Evolutionary conservation across 2,113 vertebrate genomes (phyloP).

Genomic region (Pao palembangensis): DNA sequence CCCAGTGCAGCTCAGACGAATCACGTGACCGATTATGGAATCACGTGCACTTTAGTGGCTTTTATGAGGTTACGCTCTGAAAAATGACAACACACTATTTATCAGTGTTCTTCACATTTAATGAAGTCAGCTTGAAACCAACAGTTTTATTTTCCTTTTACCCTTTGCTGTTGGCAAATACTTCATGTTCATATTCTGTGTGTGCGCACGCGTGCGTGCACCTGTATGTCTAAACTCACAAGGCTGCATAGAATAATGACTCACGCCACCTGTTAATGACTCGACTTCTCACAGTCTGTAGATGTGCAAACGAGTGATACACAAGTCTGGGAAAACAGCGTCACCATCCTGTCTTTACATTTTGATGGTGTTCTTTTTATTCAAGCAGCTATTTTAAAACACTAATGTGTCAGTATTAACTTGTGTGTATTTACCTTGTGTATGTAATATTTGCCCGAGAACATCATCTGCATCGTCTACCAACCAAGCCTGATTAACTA

Average conservation of each 20-base stretch:
- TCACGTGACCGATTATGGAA: too few relatives aligned
- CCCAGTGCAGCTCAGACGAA: too few relatives aligned
- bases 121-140: too few relatives aligned
- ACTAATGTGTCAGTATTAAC: slow-evolving; percentile 5
- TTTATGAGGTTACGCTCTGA: too few relatives aligned
- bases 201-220: not conserved
- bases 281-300: slow-evolving; percentile 7
- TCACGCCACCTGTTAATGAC: slow-evolving; percentile 15
- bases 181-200: not conserved
- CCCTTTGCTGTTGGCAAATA: not conserved
- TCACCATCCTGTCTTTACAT: not conserved
- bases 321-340: not conserved
- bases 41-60: too few relatives aligned
- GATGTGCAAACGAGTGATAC: slow-evolving; percentile 23
- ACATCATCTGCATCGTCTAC: too few relatives aligned
- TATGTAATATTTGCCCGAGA: not conserved
- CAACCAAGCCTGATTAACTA: too few relatives aligned
- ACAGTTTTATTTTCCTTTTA: not conserved
- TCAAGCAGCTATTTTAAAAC: not conserved
- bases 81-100: too few relatives aligned
- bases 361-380: not conserved
- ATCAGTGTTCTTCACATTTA: too few relatives aligned
- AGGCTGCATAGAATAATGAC: not conserved
- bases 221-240: not conserved
- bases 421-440: not conserved